A percentile compares a stretch with the other conserved stretches of the same genome.
Evolutionary conservation across 2,888 invertebrate genomes (phyloP).

Genomic region (Geotrupes spiniger): DNA sequence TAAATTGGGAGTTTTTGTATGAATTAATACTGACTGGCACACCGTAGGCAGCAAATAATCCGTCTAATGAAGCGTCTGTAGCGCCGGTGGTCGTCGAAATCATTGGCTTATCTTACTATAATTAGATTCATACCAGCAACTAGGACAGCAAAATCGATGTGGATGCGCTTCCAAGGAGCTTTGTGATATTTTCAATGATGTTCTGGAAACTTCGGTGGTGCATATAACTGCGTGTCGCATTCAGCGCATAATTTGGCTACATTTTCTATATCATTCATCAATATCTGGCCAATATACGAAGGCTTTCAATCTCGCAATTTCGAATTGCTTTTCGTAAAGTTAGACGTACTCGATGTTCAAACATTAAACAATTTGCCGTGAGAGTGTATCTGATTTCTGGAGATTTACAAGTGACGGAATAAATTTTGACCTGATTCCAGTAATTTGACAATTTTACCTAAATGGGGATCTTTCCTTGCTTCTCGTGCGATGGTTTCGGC

Average conservation of each 20-base stretch:
- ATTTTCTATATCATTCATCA: conserved; percentile 31
- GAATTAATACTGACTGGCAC: conserved; percentile 22
- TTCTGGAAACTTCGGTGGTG: conserved; percentile 22
- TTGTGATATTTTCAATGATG: conserved; percentile 32
- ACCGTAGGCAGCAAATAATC: conserved; percentile 25
- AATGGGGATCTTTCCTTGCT: too few relatives aligned
- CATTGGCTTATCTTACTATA: background rate
- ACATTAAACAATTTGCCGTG: background rate
- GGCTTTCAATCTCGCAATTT: conserved; percentile 35
- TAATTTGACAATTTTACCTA: too few relatives aligned
- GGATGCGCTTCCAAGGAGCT: conserved; percentile 32
- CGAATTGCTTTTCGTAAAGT: too few relatives aligned
- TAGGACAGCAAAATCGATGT: conserved; percentile 39
- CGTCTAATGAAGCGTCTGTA: conserved; percentile 20
- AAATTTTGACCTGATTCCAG: background rate
- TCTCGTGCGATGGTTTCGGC: too few relatives aligned
- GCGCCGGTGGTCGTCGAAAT: conserved; percentile 10
- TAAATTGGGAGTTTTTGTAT: conserved; percentile 26
- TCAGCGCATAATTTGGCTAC: conserved; percentile 27
- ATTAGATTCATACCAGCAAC: conserved; percentile 21
- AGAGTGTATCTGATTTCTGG: background rate
- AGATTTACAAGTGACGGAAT: background rate
- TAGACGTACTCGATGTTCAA: conserved; percentile 22
- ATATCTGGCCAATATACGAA: conserved; percentile 31
- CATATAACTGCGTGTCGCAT: conserved; percentile 21